Percentiles rank a stretch among this genome's conserved stretches.
Conservation (phyloP, 2,888 invertebrate species). For the Thereva nobilitata region DNA sequence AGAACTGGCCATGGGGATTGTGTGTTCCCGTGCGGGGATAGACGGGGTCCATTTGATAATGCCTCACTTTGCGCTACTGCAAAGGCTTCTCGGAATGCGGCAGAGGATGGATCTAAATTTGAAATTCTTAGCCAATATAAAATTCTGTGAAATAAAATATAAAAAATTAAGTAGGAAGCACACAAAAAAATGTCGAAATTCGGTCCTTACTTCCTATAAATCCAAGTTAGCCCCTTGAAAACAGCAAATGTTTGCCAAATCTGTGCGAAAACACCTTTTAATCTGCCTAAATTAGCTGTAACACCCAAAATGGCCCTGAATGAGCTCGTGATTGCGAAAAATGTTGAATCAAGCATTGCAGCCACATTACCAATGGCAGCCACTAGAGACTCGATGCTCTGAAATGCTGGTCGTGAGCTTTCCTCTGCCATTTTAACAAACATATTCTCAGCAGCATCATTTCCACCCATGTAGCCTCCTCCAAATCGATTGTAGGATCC, state of each 20-base stretch:
- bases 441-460: slow-evolving; percentile 57
- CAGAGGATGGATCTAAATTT: slow-evolving; percentile 54
- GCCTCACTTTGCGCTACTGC: slow-evolving; percentile 56
- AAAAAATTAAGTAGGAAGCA: background rate
- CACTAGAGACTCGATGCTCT: slow-evolving; percentile 90
- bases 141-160: slow-evolving; percentile 46
- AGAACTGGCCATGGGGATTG: slow-evolving; percentile 84
- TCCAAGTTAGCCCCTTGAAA: slow-evolving; percentile 77
- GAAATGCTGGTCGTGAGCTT: slow-evolving; percentile 88
- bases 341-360: slow-evolving; percentile 96
- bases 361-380: slow-evolving; percentile 91
- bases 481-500: slow-evolving; percentile 53
- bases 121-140: slow-evolving; percentile 55
- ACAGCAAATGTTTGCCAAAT: slow-evolving; percentile 87
- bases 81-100: slow-evolving; percentile 59
- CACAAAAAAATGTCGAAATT: slow-evolving; percentile 1
- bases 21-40: slow-evolving; percentile 51
- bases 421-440: slow-evolving; percentile 90
- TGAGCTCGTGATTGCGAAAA: slow-evolving; percentile 92
- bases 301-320: slow-evolving; percentile 95
- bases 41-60: slow-evolving; percentile 55
- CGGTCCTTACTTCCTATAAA: slow-evolving; percentile 66
- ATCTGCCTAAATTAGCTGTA: slow-evolving; percentile 89
- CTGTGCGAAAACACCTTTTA: slow-evolving; percentile 81
- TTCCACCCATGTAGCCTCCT: slow-evolving; percentile 44